Conservation (phyloP, 1,140 invertebrate species). For the Lineus longissimus region DNA sequence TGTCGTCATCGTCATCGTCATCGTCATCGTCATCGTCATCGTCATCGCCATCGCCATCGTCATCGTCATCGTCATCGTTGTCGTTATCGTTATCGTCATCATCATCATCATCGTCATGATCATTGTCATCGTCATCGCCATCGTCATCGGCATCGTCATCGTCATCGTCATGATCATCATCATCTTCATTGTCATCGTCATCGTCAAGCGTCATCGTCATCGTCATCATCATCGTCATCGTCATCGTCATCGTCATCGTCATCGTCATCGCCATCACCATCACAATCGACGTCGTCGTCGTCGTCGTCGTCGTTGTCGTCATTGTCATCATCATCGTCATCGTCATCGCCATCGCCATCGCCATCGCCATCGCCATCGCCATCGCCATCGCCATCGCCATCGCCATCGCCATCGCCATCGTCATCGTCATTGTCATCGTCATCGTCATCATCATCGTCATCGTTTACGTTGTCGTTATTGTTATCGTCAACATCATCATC, state of each 20-base stretch:
- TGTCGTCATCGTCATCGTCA: constrained; percentile 1
- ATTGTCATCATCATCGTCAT: constrained; percentile 2
- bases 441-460: constrained; percentile 2
- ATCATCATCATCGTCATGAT: too few relatives aligned
- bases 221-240: background rate
- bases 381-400: background rate
- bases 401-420: background rate
- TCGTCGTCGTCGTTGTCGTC: constrained; percentile 1
- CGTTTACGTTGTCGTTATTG: too few relatives aligned
- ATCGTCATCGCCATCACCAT: constrained; percentile 1
- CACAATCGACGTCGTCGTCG: too few relatives aligned
- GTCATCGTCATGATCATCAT: too few relatives aligned
- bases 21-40: constrained; percentile 1
- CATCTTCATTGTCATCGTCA: too few relatives aligned
- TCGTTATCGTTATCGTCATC: constrained; percentile 2
- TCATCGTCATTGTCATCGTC: constrained; percentile 1
- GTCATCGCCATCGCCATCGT: background rate
- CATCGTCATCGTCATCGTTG: constrained; percentile 1
- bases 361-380: background rate
- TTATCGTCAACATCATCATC: too few relatives aligned
- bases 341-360: background rate
- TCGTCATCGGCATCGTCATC: too few relatives aligned
- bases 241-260: constrained; percentile 1
- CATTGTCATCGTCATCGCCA: too few relatives aligned
- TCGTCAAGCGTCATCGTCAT: too few relatives aligned